A percentile compares a stretch with the other conserved stretches of the same genome.
Conservation (phyloP, 2,113 vertebrate genomes). For the Rhinoptilus africanus region DNA sequence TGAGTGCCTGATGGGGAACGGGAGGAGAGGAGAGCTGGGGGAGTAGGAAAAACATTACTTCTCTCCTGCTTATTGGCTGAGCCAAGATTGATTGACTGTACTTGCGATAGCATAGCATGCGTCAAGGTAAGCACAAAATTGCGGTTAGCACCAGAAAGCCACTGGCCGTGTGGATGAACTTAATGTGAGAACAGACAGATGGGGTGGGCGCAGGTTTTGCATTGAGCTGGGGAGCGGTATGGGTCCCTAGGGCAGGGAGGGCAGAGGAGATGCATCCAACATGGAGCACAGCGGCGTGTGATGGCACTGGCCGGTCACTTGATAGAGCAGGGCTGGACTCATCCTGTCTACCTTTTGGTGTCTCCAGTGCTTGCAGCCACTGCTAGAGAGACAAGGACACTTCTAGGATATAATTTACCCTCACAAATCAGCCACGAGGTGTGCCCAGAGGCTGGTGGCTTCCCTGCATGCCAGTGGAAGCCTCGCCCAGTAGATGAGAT, state of each 20-base stretch:
- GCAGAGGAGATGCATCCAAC: not conserved
- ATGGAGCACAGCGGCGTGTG: accelerated
- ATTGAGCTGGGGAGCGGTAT: accelerated
- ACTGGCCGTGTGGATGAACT: not conserved
- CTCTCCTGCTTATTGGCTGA: constrained; percentile 40
- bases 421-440: not conserved
- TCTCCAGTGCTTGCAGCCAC: not conserved
- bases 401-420: not conserved
- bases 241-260: not conserved
- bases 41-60: constrained; percentile 46
- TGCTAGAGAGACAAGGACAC: not conserved
- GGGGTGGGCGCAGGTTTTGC: not conserved
- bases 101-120: not conserved
- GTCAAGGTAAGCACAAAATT: constrained; percentile 16
- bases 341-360: not conserved
- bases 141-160: constrained; percentile 18
- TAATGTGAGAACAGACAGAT: not conserved
- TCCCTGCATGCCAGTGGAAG: not conserved
- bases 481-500: not conserved
- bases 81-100: constrained; percentile 44
- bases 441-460: not conserved
- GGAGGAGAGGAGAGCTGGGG: constrained; percentile 54
- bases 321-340: not conserved
- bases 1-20: constrained; percentile 47
- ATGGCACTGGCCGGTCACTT: not conserved